Conservation (phyloP, 2,113 vertebrate species). For the Dasyornis broadbenti region DNA sequence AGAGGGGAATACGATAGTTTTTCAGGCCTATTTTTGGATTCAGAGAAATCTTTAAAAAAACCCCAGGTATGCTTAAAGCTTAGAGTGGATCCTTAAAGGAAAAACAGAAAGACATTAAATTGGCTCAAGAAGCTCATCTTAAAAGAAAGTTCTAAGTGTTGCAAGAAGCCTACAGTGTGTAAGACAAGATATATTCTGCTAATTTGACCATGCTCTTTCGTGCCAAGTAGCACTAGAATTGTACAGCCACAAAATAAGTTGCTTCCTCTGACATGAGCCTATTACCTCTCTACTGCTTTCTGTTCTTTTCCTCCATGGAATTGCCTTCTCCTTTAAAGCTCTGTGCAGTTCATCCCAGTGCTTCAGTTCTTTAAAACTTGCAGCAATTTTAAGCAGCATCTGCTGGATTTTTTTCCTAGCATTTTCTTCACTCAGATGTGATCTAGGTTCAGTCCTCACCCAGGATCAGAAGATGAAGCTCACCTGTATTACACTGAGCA, state of each 20-base stretch:
- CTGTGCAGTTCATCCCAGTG: neutral
- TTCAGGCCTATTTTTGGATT: neutral
- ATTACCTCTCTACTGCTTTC: neutral
- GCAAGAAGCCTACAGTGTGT: neutral
- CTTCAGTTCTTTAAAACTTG: neutral
- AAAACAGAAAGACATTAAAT: neutral
- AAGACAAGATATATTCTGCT: neutral
- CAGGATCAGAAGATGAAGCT: neutral
- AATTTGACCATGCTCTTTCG: neutral
- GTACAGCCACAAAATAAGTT: neutral
- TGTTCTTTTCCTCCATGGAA: neutral
- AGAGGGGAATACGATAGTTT: neutral
- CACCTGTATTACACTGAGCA: accelerated
- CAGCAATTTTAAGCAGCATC: neutral
- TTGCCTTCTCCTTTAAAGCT: neutral
- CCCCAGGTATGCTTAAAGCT: neutral
- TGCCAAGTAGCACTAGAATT: neutral
- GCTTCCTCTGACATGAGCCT: neutral
- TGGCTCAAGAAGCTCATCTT: neutral
- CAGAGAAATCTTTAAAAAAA: neutral
- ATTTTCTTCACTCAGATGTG: neutral
- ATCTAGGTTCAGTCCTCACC: neutral
- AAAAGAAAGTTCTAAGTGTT: neutral
- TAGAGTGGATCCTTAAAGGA: neutral
- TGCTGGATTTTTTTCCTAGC: neutral